Evolutionary conservation across 1,140 invertebrate species (phyloP), one percentile per base, ranked within the genome.

Genomic region (Pseudomyrmex pallidus): DNA sequence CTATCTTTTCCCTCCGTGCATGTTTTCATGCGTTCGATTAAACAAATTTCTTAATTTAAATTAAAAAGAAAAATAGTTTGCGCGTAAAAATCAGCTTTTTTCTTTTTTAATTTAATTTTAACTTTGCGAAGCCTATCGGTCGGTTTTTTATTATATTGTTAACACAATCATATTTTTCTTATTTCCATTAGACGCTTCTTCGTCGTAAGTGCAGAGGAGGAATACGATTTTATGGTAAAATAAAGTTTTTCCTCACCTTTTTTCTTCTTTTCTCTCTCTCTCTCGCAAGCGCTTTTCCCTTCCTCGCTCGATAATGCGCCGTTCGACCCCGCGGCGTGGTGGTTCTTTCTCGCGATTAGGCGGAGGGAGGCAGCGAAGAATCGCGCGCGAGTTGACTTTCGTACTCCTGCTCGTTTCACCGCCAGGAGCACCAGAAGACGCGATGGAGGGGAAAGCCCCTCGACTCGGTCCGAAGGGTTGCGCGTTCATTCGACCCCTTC

Each of bases 371-470:
- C 44, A 9, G 52, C 77, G 15, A 15, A 54, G 61, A 66, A 25
- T 20, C 20, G 62, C 52, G 52, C 64, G 66, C 59, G 83, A 78
- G 82, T 90, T 91, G 90, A 91, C 90, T 91, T 91, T 88, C 70
- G 78, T 83, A 82, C 82, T 85, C 83, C 15, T 82, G 22, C 25
- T 83, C 76, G 35, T 35, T 63, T 67, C 63, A 22, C 15, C 63
- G 35, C 13, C 15, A 59, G 61, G n/a, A 4, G 22, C 54, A 54
- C 22, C n/a, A n/a, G 22, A 25, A 17, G n/a, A 12, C n/a, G 12
- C 9, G 20, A 20, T 4, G 48, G 73, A 35, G 20, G 13, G 20
- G 57, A 9, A 57, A 68, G 54, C 46, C 46, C 56, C 9, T 25
- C 22, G 61, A 10, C 25, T 63, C 13, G 54, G 57, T n/a, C 61